Evolutionary conservation across 2,797 vertebrate genomes (phyloP), one percentile per base, ranked within the genome.

Genomic region (Danio tinwini): DNA sequence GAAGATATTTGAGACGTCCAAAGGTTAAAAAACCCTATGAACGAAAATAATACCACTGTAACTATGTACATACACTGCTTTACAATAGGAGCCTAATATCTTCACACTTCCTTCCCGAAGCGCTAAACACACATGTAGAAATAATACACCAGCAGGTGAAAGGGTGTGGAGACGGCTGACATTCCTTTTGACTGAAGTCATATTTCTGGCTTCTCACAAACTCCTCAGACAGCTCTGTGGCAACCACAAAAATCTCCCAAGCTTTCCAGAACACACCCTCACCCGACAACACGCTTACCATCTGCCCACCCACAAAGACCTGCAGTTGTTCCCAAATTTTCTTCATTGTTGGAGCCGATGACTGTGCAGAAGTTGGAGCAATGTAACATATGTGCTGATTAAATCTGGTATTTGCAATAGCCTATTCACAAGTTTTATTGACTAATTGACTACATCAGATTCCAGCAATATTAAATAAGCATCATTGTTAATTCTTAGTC

Each of bases 81-180:
- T 53, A 49, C 63, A 42, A 39, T 55, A 21, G 37, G 62, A 79
- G 71, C 67, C 74, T 73, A 45, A 74, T 84, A 84, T 86, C 85
- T 83, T 86, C 56, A 69, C 39, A 29, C 83, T 84, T 86, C 85
- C 83, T 83, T 84, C 83, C 76, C 44, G 63, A 83, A 84, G 59
- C 67, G 21, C 53, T 85, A 84, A 85, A 74, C 76, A 85, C 79
- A 77, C 82, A 83, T 40, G 39, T 55, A 76, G 73, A 87, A 84
- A 85, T 84, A 83, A 85, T 76, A 83, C 74, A 80, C 55, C 14
- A 81, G 81, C 86, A 87, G 86, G 86, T 87, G 86, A 87, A 61
- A 84, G 86, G 86, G 86, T 87, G 86, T 83, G 86, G 84, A 80
- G 70, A 76, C 76, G 83, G 70, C 79, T 72, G 64, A 78, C 84